Percentiles rank a stretch among this genome's conserved stretches.
Conservation (phyloP, 2,888 invertebrate species). For the Subacronicta megacephala region DNA sequence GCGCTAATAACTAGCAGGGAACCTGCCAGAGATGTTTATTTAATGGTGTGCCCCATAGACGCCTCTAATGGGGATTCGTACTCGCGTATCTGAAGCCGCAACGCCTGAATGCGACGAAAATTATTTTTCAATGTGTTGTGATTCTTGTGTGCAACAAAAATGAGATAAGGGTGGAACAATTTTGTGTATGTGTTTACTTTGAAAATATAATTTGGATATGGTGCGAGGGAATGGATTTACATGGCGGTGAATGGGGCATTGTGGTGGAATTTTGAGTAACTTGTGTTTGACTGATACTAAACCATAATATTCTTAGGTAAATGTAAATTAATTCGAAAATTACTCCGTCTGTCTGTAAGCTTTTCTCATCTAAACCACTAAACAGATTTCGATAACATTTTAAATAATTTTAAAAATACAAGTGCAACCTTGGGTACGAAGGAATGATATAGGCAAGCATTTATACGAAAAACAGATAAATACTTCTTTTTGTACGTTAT, state of each 20-base stretch:
- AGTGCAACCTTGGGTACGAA: too few species aligned
- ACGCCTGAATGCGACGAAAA: slow-evolving; percentile 57
- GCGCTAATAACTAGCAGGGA: slow-evolving; percentile 87
- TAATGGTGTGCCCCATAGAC: slow-evolving; percentile 86
- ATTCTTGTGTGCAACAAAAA: slow-evolving; percentile 59
- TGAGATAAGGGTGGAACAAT: slow-evolving; percentile 56
- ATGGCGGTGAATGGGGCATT: not conserved
- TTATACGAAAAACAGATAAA: too few species aligned
- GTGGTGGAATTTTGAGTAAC: not conserved
- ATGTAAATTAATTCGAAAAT: too few species aligned
- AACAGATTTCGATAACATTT: too few species aligned
- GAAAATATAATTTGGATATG: slow-evolving; percentile 33
- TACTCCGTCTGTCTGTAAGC: too few species aligned
- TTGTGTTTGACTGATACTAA: not conserved
- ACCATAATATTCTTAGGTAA: too few species aligned
- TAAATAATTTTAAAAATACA: too few species aligned
- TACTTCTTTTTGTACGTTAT: too few species aligned
- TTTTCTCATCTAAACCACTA: too few species aligned
- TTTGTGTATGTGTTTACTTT: slow-evolving; percentile 49
- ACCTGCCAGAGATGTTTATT: slow-evolving; percentile 85
- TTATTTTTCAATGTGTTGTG: slow-evolving; percentile 65
- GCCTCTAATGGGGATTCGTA: slow-evolving; percentile 81
- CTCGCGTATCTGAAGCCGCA: slow-evolving; percentile 57
- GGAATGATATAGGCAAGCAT: too few species aligned
- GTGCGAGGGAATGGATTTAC: slow-evolving; percentile 16